Evolutionary conservation across 1,140 invertebrate genomes (phyloP).

Genomic region (Heliconius congener): DNA sequence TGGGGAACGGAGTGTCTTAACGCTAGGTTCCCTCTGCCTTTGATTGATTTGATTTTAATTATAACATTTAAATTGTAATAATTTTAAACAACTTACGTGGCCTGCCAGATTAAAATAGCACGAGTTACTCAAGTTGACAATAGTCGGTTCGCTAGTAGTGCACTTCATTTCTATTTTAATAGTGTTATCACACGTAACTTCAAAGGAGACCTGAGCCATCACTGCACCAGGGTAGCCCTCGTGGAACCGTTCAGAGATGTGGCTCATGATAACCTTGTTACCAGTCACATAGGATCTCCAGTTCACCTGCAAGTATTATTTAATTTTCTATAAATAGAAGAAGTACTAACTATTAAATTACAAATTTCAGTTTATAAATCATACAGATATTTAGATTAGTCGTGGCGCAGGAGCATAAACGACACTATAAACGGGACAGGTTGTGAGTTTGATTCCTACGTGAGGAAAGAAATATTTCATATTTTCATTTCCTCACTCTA

Average conservation of each 20-base stretch:
- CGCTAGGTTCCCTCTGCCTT: too few relatives aligned
- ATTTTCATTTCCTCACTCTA: too few relatives aligned
- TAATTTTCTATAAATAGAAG: background rate
- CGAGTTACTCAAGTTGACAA: conserved; percentile 95
- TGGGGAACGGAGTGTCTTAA: too few relatives aligned
- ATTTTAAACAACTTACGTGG: conserved; percentile 80
- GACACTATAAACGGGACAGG: too few relatives aligned
- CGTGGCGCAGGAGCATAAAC: too few relatives aligned
- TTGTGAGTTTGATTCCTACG: too few relatives aligned
- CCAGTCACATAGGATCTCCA: conserved; percentile 83
- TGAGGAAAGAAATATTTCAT: too few relatives aligned
- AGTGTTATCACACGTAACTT: conserved; percentile 88
- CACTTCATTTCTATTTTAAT: conserved; percentile 90
- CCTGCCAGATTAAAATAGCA: conserved; percentile 97
- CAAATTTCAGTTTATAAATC: background rate
- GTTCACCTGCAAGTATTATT: conserved; percentile 64
- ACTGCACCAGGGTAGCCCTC: conserved; percentile 94
- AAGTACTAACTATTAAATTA: background rate
- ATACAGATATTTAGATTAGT: too few relatives aligned
- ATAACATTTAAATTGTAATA: background rate
- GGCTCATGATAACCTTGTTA: conserved; percentile 84
- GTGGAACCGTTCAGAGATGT: conserved; percentile 89
- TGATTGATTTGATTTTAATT: too few relatives aligned
- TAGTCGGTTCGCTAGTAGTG: conserved; percentile 88
- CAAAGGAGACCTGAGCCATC: conserved; percentile 85